A percentile compares a stretch with the other conserved stretches of the same genome.
phyloP scores from a whole-genome alignment of 1,140 invertebrate genomes.

The Lutraria rhynchaena region DNA sequence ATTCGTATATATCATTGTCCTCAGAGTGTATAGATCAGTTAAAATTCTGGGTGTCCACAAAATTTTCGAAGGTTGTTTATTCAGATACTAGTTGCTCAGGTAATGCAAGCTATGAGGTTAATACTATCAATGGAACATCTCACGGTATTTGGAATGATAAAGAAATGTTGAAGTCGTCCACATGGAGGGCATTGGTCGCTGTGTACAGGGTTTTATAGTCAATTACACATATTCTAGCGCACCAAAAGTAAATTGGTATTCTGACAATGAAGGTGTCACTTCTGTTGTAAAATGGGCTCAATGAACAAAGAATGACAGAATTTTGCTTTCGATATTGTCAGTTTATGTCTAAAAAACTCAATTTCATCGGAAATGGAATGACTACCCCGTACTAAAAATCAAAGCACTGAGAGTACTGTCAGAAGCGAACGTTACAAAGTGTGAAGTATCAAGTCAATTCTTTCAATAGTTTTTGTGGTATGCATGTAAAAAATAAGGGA shows the following conservation, averaged over 20 bases:
- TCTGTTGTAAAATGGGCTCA: constrained; percentile 49
- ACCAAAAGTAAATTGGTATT: constrained; percentile 52
- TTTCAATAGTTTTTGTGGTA: too few species aligned
- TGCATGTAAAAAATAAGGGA: too few species aligned
- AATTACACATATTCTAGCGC: constrained; percentile 10
- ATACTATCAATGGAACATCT: constrained; percentile 19
- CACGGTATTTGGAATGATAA: constrained; percentile 10
- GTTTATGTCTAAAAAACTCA: constrained; percentile 43
- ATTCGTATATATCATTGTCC: constrained; percentile 6
- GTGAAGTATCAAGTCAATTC: too few species aligned
- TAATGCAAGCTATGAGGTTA: constrained; percentile 31
- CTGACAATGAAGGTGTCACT: constrained; percentile 58
- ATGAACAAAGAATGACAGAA: constrained; percentile 51
- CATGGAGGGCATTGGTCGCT: constrained; percentile 37
- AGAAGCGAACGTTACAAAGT: too few species aligned
- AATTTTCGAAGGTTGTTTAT: constrained; percentile 9
- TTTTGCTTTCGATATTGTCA: constrained; percentile 32
- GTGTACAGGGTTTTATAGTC: constrained; percentile 24
- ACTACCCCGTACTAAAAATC: constrained; percentile 39
- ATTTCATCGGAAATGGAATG: constrained; percentile 54
- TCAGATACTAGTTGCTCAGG: neutral
- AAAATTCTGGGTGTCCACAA: constrained; percentile 3
- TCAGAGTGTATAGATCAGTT: neutral
- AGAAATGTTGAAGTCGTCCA: constrained; percentile 19
- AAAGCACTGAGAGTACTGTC: too few species aligned